phyloP scores from a whole-genome alignment of 92 coral and sea anemone species.

The Plumapathes pennacea region DNA sequence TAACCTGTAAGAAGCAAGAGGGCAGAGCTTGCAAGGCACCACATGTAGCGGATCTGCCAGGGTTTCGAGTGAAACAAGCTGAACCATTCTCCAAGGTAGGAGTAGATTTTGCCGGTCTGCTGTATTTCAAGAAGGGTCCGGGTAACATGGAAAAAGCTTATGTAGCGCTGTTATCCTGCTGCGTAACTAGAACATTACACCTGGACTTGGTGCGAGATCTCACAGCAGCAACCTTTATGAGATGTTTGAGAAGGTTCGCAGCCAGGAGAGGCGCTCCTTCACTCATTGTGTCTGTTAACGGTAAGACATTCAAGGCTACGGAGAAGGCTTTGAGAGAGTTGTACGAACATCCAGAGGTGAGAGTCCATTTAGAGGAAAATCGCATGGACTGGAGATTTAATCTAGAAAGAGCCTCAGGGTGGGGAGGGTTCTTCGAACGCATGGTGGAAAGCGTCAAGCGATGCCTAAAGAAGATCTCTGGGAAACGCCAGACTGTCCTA shows the following conservation, averaged over 20 bases:
- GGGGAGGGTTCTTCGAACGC: background rate
- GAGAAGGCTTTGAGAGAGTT: background rate
- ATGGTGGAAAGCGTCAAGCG: background rate
- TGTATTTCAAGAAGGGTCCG: constrained; percentile 11
- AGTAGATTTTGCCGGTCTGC: constrained; percentile 35
- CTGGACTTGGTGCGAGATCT: background rate
- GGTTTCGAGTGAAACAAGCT: constrained; percentile 3
- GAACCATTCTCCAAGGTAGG: constrained; percentile 19
- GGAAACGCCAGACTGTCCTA: background rate
- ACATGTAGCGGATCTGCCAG: constrained; percentile 15
- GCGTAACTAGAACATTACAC: constrained; percentile 4
- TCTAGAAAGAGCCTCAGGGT: background rate
- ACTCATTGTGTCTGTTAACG: constrained; percentile 1
- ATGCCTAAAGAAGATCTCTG: background rate
- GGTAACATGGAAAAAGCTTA: background rate
- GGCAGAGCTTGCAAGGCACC: constrained; percentile 8
- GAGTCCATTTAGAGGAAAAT: background rate
- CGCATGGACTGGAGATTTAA: background rate
- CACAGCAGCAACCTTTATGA: background rate
- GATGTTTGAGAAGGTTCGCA: background rate
- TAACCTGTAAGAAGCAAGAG: constrained; percentile 13
- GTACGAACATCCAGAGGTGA: background rate
- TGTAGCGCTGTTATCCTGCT: constrained; percentile 1
- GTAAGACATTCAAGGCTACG: constrained; percentile 3
- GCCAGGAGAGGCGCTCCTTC: background rate